phyloP scores from a whole-genome alignment of 2,113 vertebrate genomes.

The Lepidothrix coronata region DNA sequence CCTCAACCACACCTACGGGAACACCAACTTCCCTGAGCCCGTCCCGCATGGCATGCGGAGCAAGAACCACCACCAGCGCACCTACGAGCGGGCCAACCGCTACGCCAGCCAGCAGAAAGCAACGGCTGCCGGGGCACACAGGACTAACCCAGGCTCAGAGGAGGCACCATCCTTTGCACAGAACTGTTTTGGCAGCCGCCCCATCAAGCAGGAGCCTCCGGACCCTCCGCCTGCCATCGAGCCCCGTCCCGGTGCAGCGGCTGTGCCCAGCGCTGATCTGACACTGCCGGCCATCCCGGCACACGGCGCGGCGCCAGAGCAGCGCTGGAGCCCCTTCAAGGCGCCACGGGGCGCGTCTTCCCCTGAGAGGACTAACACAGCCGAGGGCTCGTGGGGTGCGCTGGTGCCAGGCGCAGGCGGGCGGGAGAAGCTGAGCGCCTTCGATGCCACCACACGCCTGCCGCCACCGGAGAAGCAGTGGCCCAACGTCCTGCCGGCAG shows the following conservation, averaged over 20 bases:
- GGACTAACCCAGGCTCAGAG: constrained; percentile 66
- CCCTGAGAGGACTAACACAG: constrained; percentile 71
- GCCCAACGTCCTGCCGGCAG: constrained; percentile 9
- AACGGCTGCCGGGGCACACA: not conserved
- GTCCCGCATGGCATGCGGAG: constrained; percentile 23
- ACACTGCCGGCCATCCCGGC: constrained; percentile 30
- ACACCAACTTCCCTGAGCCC: constrained; percentile 75
- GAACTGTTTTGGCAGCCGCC: constrained; percentile 71
- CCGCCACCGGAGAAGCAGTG: constrained; percentile 16
- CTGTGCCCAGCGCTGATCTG: not conserved
- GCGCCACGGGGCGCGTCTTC: constrained; percentile 68
- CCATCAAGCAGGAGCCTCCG: constrained; percentile 92
- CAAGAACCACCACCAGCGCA: constrained; percentile 77
- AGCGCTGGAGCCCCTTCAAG: constrained; percentile 80
- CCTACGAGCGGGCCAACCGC: constrained; percentile 73
- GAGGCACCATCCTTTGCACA: constrained; percentile 73
- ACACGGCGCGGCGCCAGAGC: constrained; percentile 46
- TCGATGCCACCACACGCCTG: constrained; percentile 54
- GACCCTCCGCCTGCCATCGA: constrained; percentile 77
- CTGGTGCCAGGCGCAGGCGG: constrained; percentile 29
- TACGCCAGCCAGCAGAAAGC: constrained; percentile 62
- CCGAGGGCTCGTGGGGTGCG: constrained; percentile 69
- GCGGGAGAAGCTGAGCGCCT: constrained; percentile 68
- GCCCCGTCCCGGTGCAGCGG: constrained; percentile 47
- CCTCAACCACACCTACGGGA: constrained; percentile 77